A percentile compares a stretch with the other conserved stretches of the same genome.
phyloP scores from a whole-genome alignment of 2,113 vertebrate genomes.

The Albula goreensis region DNA sequence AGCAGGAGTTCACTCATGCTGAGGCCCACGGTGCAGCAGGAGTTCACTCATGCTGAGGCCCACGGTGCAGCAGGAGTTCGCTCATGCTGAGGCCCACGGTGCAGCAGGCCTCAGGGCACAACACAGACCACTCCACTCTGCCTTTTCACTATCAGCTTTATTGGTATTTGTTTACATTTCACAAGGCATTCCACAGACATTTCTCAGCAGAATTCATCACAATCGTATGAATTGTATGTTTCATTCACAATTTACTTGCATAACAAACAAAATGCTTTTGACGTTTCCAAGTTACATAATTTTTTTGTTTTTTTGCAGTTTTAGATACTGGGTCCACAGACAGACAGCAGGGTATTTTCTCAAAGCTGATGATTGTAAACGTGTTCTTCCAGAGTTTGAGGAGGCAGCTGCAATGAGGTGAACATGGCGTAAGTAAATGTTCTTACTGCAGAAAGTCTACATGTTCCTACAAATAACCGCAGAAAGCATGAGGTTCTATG shows the following conservation, averaged over 20 bases:
- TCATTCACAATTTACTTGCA: slow-evolving; percentile 83
- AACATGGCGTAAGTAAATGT: slow-evolving; percentile 56
- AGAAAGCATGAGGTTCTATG: slow-evolving; percentile 76
- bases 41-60: no score
- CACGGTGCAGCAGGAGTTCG: no score
- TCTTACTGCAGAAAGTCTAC: slow-evolving; percentile 67
- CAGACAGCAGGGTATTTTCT: slow-evolving; percentile 51
- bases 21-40: no score
- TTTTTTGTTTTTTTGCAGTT: slow-evolving; percentile 63
- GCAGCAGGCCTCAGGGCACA: not conserved
- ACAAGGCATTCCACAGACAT: slow-evolving; percentile 98
- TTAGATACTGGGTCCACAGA: slow-evolving; percentile 80
- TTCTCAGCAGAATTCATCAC: slow-evolving; percentile 85
- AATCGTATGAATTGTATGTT: slow-evolving; percentile 72
- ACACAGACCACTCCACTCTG: not conserved
- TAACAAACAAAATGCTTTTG: slow-evolving; percentile 76
- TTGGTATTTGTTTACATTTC: slow-evolving; percentile 91
- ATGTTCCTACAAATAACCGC: slow-evolving; percentile 75
- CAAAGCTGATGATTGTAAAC: slow-evolving; percentile 72
- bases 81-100: no score
- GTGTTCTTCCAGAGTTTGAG: slow-evolving; percentile 52
- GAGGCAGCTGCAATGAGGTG: slow-evolving; percentile 74
- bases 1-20: no score
- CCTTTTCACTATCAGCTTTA: slow-evolving; percentile 92
- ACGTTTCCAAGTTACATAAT: slow-evolving; percentile 78